A percentile compares a stretch with the other conserved stretches of the same genome.
Conservation (phyloP, 2,888 invertebrate genomes). For the Micoletzkya japonica region DNA sequence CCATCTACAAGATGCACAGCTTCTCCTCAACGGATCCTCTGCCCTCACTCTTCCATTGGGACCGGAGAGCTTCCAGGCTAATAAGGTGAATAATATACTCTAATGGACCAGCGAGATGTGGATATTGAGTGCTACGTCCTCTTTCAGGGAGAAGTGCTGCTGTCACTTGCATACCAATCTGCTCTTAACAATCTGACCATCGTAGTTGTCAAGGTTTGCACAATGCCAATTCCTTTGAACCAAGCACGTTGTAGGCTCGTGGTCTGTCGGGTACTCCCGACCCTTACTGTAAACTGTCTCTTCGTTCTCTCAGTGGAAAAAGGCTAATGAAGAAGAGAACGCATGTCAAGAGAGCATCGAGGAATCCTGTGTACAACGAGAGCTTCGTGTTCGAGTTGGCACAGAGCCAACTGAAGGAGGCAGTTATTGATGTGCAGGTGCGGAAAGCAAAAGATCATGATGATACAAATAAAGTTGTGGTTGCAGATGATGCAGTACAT, state of each 20-base stretch:
- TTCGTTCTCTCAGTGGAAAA: conserved; percentile 84
- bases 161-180: conserved; percentile 97
- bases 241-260: conserved; percentile 15
- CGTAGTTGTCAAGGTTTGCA: conserved; percentile 92
- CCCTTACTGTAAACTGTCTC: conserved; percentile 95
- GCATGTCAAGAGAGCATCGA: conserved; percentile 86
- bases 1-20: conserved; percentile 65
- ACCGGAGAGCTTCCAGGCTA: conserved; percentile 8
- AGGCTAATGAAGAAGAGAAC: conserved; percentile 98
- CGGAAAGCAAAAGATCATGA: not conserved
- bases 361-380: conserved; percentile 98
- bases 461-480: not conserved
- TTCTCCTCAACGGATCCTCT: conserved; percentile 31
- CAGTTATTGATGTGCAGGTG: conserved; percentile 50
- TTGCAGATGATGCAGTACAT: conserved; percentile 25
- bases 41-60: conserved; percentile 15
- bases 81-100: conserved; percentile 1
- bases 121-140: not conserved
- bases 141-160: conserved; percentile 75
- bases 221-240: conserved; percentile 66
- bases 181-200: conserved; percentile 92
- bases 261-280: conserved; percentile 69
- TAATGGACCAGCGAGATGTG: not conserved
- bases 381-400: conserved; percentile 97
- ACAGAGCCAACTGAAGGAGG: conserved; percentile 39